phyloP scores from a whole-genome alignment of 2,888 invertebrate species.

The Isotomurus palustris region DNA sequence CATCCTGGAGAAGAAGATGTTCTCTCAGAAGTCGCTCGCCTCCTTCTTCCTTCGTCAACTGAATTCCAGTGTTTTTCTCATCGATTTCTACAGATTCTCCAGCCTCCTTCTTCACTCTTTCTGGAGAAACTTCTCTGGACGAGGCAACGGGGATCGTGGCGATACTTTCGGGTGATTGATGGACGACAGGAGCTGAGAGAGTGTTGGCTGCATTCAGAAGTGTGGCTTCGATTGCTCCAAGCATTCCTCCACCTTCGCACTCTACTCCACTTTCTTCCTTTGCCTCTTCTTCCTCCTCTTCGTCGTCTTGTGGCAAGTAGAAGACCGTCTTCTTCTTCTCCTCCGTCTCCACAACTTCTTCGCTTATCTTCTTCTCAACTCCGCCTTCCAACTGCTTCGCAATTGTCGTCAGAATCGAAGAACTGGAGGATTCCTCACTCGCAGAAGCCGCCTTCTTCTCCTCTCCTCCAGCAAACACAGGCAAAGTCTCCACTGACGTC shows the following conservation, averaged over 20 bases:
- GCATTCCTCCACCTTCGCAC: constrained; percentile 11
- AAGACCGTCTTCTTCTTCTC: constrained; percentile 16
- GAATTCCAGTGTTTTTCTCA: not conserved
- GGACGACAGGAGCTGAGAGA: constrained; percentile 38
- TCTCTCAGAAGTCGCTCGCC: not conserved
- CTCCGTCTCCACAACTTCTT: constrained; percentile 25
- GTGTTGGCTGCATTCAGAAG: constrained; percentile 41
- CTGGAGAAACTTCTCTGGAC: not conserved
- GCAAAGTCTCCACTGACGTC: not conserved
- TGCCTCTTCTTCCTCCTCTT: constrained; percentile 24
- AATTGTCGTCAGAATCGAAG: constrained; percentile 16
- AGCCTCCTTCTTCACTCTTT: not conserved
- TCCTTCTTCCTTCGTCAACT: not conserved
- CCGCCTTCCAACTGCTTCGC: not conserved
- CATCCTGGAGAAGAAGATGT: not conserved
- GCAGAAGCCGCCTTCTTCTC: constrained; percentile 47
- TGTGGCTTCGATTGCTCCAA: constrained; percentile 37
- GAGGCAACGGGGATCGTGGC: constrained; percentile 24
- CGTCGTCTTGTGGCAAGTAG: constrained; percentile 1
- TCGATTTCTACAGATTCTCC: not conserved
- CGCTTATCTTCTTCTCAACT: constrained; percentile 11
- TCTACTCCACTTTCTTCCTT: constrained; percentile 20
- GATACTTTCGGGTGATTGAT: constrained; percentile 38
- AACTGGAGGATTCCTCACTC: constrained; percentile 14
- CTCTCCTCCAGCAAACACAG: constrained; percentile 8